phyloP scores from a whole-genome alignment of 2,113 vertebrate genomes.

The Puffinus mauretanicus region DNA sequence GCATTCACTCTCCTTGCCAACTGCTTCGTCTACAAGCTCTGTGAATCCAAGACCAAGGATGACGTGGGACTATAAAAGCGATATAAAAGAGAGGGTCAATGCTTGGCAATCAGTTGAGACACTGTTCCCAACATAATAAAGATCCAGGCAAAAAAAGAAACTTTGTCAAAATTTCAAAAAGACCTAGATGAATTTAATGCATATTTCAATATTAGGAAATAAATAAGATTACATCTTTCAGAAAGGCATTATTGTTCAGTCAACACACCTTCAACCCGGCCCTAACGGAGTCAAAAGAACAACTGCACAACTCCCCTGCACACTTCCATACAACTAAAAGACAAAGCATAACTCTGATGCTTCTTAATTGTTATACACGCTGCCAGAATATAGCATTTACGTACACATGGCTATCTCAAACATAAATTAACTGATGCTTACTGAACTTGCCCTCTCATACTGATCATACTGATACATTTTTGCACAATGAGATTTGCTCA shows the following conservation, averaged over 20 bases:
- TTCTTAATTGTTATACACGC: background rate
- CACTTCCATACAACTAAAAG: background rate
- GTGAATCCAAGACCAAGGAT: background rate
- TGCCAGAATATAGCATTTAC: background rate
- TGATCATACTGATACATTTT: background rate
- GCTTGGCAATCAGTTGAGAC: background rate
- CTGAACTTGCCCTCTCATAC: background rate
- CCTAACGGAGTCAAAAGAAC: background rate
- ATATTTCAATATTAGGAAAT: background rate
- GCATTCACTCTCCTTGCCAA: background rate
- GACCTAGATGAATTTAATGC: background rate
- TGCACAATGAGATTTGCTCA: background rate
- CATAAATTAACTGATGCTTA: background rate
- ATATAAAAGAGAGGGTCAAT: background rate
- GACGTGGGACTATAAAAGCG: background rate
- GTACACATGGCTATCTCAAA: background rate
- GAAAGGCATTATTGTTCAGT: background rate
- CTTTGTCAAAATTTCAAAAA: background rate
- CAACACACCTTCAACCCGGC: background rate
- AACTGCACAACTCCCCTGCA: background rate
- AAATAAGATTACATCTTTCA: background rate
- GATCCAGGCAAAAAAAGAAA: background rate
- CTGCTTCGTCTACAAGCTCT: background rate
- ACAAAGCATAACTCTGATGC: background rate
- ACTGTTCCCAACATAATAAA: background rate